A percentile compares a stretch with the other conserved stretches of the same genome.
Evolutionary conservation across 2,113 vertebrate species (phyloP).

Genomic region (Peromyscus leucopus): DNA sequence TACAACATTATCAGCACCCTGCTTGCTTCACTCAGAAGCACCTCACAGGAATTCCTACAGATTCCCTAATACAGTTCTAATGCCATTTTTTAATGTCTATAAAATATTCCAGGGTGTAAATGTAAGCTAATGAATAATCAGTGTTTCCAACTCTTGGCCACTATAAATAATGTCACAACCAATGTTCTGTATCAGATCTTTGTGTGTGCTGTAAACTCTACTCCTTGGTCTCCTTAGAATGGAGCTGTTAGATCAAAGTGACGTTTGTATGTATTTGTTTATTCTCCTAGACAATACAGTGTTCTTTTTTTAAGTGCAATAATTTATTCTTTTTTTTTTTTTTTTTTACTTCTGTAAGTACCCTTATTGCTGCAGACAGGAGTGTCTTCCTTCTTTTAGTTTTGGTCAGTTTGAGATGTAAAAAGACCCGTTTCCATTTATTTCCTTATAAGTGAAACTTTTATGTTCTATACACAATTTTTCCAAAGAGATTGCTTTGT

Average conservation of each 20-base stretch:
- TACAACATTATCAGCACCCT: conserved; percentile 22
- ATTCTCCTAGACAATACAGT: neutral
- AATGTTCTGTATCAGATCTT: neutral
- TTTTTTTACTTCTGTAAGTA: conserved; percentile 33
- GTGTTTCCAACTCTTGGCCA: conserved; percentile 42
- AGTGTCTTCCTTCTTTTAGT: neutral
- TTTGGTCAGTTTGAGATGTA: neutral
- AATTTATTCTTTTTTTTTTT: conserved; percentile 16
- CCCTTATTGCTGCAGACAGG: neutral
- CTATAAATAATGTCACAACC: neutral
- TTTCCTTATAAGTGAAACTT: too few species aligned
- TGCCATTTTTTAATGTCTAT: neutral
- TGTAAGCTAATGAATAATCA: neutral
- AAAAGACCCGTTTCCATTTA: neutral
- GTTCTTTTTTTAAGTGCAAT: neutral
- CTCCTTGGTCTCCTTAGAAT: neutral
- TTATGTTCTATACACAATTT: neutral
- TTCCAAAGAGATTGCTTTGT: neutral
- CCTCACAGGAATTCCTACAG: neutral
- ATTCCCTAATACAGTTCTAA: neutral
- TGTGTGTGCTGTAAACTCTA: neutral
- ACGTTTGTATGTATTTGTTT: neutral
- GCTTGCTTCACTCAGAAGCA: conserved; percentile 4
- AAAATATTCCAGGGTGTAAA: conserved; percentile 9
- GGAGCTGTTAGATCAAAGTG: neutral